A percentile compares a stretch with the other conserved stretches of the same genome.
phyloP scores from a whole-genome alignment of 2,113 vertebrate species.

The Brachyhypopomus gauderio region DNA sequence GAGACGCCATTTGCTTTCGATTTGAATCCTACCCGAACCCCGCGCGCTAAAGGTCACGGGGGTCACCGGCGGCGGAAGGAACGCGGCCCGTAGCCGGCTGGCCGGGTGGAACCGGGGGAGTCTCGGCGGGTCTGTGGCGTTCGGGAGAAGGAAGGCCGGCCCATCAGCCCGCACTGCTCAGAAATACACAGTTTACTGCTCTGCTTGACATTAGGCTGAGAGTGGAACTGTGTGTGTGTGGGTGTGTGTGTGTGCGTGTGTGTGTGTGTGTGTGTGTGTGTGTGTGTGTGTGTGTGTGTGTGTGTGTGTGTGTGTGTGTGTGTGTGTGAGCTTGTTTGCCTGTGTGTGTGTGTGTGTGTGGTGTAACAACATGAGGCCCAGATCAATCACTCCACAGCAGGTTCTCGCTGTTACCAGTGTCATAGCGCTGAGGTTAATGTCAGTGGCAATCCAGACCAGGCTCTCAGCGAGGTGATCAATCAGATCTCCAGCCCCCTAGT shows the following conservation, averaged over 20 bases:
- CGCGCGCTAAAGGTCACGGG: background rate
- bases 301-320: too few relatives aligned
- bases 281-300: too few relatives aligned
- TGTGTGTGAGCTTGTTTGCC: too few relatives aligned
- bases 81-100: background rate
- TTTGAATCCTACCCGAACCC: slow-evolving; percentile 37
- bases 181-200: background rate
- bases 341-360: slow-evolving; percentile 22
- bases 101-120: background rate
- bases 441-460: slow-evolving; percentile 28
- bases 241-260: too few relatives aligned
- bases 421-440: slow-evolving; percentile 44
- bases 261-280: too few relatives aligned
- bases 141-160: too few relatives aligned
- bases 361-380: background rate
- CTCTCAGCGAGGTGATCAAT: slow-evolving; percentile 45
- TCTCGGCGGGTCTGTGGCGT: too few relatives aligned
- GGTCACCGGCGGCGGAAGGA: background rate
- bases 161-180: background rate
- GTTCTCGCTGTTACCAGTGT: slow-evolving; percentile 32
- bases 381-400: slow-evolving; percentile 42
- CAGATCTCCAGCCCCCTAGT: slow-evolving; percentile 10
- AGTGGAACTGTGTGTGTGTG: too few relatives aligned
- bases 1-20: slow-evolving; percentile 17
- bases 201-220: slow-evolving; percentile 20